Conservation (phyloP, 2,113 vertebrate species). For the Zosterops japonicus region DNA sequence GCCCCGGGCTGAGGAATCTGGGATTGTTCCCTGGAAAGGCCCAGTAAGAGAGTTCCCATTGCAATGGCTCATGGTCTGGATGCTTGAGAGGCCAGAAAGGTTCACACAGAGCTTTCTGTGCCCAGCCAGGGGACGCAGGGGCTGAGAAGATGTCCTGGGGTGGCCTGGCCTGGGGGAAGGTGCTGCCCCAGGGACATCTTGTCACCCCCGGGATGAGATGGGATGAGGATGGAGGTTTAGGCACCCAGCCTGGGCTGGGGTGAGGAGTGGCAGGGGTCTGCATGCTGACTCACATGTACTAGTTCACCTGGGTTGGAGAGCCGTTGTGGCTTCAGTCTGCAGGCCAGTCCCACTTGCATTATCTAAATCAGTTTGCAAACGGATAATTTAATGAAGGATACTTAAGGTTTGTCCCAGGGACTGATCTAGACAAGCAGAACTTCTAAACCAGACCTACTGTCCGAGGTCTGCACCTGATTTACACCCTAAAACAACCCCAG, state of each 20-base stretch:
- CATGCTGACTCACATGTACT: slow-evolving; percentile 75
- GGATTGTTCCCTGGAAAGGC: background rate
- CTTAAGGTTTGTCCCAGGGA: slow-evolving; percentile 34
- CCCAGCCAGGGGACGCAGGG: background rate
- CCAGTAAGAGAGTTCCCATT: slow-evolving; percentile 44
- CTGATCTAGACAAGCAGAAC: slow-evolving; percentile 25
- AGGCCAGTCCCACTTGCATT: slow-evolving; percentile 71
- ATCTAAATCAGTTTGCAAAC: slow-evolving; percentile 71
- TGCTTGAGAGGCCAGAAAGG: slow-evolving; percentile 4
- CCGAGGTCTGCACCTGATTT: background rate
- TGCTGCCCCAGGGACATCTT: slow-evolving; percentile 25
- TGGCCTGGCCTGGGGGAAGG: slow-evolving; percentile 9
- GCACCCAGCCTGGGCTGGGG: slow-evolving; percentile 36
- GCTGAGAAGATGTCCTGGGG: slow-evolving; percentile 46
- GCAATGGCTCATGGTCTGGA: slow-evolving; percentile 42
- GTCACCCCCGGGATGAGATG: slow-evolving; percentile 46
- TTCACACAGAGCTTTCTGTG: background rate
- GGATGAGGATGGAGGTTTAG: slow-evolving; percentile 54
- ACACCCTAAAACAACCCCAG: background rate
- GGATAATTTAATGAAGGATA: slow-evolving; percentile 55
- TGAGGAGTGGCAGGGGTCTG: slow-evolving; percentile 57
- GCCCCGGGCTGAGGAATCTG: background rate
- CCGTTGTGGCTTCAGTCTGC: slow-evolving; percentile 71
- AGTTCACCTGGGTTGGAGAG: slow-evolving; percentile 71
- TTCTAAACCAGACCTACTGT: background rate